Evolutionary conservation across 2,113 vertebrate genomes (phyloP).

Genomic region (Aphelocoma coerulescens): DNA sequence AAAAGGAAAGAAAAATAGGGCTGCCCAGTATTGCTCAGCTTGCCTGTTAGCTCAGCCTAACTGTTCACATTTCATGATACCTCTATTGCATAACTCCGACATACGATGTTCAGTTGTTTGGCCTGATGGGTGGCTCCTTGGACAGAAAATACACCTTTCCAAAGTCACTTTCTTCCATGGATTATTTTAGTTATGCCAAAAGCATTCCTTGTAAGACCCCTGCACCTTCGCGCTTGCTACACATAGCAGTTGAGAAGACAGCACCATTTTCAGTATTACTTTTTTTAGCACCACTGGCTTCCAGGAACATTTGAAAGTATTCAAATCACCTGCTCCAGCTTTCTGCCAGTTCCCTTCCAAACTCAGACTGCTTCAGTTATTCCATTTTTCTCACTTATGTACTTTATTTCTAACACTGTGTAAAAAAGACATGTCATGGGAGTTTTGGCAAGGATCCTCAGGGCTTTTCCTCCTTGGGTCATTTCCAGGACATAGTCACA

Average conservation of each 20-base stretch:
- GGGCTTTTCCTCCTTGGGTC: slow-evolving; percentile 35
- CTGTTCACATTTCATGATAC: background rate
- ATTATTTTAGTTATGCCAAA: background rate
- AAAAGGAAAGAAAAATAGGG: background rate
- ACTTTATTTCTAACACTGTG: slow-evolving; percentile 9
- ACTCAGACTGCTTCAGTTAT: background rate
- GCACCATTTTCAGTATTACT: background rate
- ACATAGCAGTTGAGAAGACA: background rate
- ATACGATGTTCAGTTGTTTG: background rate
- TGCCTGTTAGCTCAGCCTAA: background rate
- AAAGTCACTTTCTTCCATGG: background rate
- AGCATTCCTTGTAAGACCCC: background rate
- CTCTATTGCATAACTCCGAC: background rate
- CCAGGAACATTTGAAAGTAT: slow-evolving; percentile 49
- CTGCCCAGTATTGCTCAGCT: background rate
- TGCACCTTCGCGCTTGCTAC: background rate
- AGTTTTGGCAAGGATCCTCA: slow-evolving; percentile 3
- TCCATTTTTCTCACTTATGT: slow-evolving; percentile 8
- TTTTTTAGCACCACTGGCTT: background rate
- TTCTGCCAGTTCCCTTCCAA: slow-evolving; percentile 10
- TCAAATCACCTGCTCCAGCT: slow-evolving; percentile 11
- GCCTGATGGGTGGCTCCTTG: background rate
- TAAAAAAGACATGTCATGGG: background rate
- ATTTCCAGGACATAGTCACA: slow-evolving; percentile 13
- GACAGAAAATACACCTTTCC: background rate